Conservation (phyloP, 2,113 vertebrate species). For the Syngnathoides biaculeatus region DNA sequence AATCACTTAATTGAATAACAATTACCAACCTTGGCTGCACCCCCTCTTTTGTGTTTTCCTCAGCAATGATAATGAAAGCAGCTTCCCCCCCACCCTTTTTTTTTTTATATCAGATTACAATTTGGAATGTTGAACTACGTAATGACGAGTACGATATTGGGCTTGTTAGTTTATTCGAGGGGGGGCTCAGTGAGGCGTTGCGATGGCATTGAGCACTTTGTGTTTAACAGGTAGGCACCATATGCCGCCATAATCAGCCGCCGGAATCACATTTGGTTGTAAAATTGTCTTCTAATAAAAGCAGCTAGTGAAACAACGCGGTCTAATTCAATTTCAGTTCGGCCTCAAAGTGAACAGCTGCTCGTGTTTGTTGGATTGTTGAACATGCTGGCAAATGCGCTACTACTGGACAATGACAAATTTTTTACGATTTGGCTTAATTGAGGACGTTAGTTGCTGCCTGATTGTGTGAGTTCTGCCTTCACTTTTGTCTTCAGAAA, state of each 20-base stretch:
- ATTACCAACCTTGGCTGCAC: slow-evolving; percentile 70
- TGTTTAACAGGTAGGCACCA: slow-evolving; percentile 71
- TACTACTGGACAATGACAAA: not conserved
- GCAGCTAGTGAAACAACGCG: slow-evolving; percentile 66
- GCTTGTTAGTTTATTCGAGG: slow-evolving; percentile 68
- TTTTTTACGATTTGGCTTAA: not conserved
- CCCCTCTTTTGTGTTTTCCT: slow-evolving; percentile 69
- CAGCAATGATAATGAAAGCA: slow-evolving; percentile 68
- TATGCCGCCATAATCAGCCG: slow-evolving; percentile 69
- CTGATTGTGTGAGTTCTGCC: no score
- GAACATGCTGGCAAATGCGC: slow-evolving; percentile 18
- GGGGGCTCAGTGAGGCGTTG: slow-evolving; percentile 58
- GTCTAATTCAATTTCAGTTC: slow-evolving; percentile 62
- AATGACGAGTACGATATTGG: slow-evolving; percentile 72
- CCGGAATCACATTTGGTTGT: slow-evolving; percentile 66
- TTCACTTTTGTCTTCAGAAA: no score
- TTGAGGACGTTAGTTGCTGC: no score
- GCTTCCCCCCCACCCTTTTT: no score
- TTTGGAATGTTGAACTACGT: slow-evolving; percentile 75
- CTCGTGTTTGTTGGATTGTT: slow-evolving; percentile 60
- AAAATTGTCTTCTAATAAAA: slow-evolving; percentile 71
- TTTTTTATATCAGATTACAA: slow-evolving; percentile 70
- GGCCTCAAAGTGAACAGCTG: slow-evolving; percentile 65
- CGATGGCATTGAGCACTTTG: slow-evolving; percentile 52
- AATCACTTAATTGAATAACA: slow-evolving; percentile 75